phyloP scores from a whole-genome alignment of 1,140 invertebrate species.

The Acromyrmex heyeri region DNA sequence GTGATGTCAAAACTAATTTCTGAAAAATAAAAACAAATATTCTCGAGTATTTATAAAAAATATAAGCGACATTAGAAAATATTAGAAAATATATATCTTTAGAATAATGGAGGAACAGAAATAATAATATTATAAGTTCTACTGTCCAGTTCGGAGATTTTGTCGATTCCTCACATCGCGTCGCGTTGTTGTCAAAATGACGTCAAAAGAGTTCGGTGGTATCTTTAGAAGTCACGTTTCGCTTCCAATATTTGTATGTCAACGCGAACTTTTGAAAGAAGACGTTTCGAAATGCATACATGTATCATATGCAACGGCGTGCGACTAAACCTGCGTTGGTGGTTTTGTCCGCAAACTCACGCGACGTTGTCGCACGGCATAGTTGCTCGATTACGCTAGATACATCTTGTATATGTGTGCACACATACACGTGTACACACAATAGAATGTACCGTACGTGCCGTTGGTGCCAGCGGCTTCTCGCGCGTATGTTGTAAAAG shows the following conservation, averaged over 20 bases:
- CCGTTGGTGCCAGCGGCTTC: neutral
- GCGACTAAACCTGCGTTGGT: slow-evolving; percentile 26
- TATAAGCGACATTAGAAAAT: no score
- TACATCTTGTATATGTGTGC: neutral
- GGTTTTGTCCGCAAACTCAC: slow-evolving; percentile 45
- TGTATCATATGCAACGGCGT: slow-evolving; percentile 33
- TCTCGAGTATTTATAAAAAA: neutral
- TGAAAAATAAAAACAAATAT: neutral
- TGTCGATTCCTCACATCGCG: neutral
- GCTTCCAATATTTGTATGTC: slow-evolving; percentile 38
- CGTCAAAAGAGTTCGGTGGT: neutral
- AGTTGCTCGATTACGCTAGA: slow-evolving; percentile 49
- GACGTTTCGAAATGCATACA: slow-evolving; percentile 39
- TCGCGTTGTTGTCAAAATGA: neutral
- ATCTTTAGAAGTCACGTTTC: slow-evolving; percentile 37
- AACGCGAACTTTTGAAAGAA: slow-evolving; percentile 47
- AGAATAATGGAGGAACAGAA: neutral
- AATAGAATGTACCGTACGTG: slow-evolving; percentile 39
- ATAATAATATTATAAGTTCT: neutral
- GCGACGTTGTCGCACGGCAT: slow-evolving; percentile 19
- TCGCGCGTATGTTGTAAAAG: slow-evolving; percentile 70
- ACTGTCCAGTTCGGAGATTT: slow-evolving; percentile 1
- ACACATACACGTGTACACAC: neutral
- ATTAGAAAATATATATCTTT: neutral
- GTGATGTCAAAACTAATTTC: neutral